Conservation (phyloP, 2,113 vertebrate genomes). For the Lichenostomus cassidix region DNA sequence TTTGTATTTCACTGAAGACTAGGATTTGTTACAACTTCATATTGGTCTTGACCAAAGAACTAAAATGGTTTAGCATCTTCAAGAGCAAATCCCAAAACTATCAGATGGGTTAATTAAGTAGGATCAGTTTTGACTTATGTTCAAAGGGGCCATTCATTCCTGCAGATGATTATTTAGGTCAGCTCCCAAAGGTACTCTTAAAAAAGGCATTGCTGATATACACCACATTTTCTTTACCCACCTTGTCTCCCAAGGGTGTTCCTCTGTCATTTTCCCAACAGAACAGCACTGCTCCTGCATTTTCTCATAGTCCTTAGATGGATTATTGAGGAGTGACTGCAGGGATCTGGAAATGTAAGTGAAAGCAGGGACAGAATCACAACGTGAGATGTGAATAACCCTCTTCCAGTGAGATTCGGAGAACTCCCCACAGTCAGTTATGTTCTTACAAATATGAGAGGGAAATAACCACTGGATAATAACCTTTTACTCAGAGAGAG, state of each 20-base stretch:
- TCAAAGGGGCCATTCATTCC: not conserved
- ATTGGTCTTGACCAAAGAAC: not conserved
- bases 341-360: not conserved
- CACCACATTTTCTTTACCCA: not conserved
- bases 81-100: not conserved
- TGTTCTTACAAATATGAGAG: not conserved
- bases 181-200: not conserved
- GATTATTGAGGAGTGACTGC: not conserved
- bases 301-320: not conserved
- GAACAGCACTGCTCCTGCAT: not conserved
- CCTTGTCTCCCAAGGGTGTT: not conserved
- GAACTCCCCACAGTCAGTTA: not conserved
- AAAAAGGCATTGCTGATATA: not conserved
- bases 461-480: slow-evolving; percentile 20
- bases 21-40: not conserved
- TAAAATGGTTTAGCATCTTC: not conserved
- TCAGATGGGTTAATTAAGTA: not conserved
- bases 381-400: not conserved
- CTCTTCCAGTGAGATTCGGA: not conserved
- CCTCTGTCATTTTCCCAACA: not conserved
- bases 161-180: not conserved
- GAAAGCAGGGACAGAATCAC: not conserved
- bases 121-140: not conserved
- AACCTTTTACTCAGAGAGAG: slow-evolving; percentile 38
- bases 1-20: not conserved